Evolutionary conservation across 2,888 invertebrate genomes (phyloP), one percentile per base, ranked within the genome.

Genomic region (Chrysolina americana): DNA sequence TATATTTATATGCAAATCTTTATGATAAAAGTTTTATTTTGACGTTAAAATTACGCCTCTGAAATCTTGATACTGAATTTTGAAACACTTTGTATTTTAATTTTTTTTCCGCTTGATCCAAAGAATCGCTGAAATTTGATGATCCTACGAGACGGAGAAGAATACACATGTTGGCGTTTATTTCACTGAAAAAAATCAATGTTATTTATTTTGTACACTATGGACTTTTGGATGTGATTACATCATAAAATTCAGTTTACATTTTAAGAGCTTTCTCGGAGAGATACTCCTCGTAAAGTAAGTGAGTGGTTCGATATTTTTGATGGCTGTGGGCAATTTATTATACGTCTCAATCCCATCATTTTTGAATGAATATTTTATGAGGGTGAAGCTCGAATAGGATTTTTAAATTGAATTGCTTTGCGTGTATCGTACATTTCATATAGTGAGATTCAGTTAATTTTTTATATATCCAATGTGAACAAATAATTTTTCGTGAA

Each of bases 371-470:
- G 53, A 53, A 53, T 53, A 19, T 11, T 53, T 53, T 21, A 53
- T 21, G 53, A 53, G 53, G 53, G 21, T 53, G 11, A 53, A 53
- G 5, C 21, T 19, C 53, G 53, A 53, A 53, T 19, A 21, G 21
- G 21, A 21, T 8, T 21, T 21, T 53, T 21, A 53, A 53, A 53
- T 21, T 53, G 53, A 53, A 53, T 21, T 53, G 21, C 19, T 53
- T 53, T 11, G 53, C 53, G 21, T 53, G 53, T 53, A 53, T 23
- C 53, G 21, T 21, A 53, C 19, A 53, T 53, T 53, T 53, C 11
- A 17, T 53, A 21, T 0, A 10, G 53, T 21, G 11, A 53, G 21
- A 19, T 4, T 11, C 21, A 15, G 11, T 53, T 53, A 21, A 21
- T 53, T 53, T 53, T 53, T 53, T 5, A 21, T 19, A 11, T 53